A percentile compares a stretch with the other conserved stretches of the same genome.
These are phyloP conservation scores for Eremophila alpestris DNA, from an alignment of 2,797 vertebrate genomes.

Conservation along the genomic window DNA sequence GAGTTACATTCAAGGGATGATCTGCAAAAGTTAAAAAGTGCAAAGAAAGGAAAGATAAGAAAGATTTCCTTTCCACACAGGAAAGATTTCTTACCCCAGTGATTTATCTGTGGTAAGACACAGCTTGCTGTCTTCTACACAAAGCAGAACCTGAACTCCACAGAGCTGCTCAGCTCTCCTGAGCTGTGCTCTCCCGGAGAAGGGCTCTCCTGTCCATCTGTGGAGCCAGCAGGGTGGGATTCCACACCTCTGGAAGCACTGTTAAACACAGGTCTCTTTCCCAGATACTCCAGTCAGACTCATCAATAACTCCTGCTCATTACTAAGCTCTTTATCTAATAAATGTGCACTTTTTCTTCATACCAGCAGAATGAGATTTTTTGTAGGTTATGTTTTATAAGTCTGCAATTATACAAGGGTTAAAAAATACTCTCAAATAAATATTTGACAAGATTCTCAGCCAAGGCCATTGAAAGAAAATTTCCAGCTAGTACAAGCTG, in stretches of 20 bases:
- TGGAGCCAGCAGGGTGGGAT: neutral
- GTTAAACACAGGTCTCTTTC: neutral
- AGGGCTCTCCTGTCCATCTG: fast-evolving
- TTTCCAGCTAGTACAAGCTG: neutral
- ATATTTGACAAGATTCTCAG: neutral
- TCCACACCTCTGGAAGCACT: neutral
- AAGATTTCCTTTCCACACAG: neutral
- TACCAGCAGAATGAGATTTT: neutral
- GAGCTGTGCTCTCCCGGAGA: neutral
- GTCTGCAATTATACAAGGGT: neutral
- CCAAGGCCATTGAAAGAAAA: neutral
- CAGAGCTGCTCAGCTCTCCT: neutral
- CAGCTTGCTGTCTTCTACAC: neutral
- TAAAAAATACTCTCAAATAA: neutral
- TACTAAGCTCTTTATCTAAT: neutral
- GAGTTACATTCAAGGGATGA: neutral
- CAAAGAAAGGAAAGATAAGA: neutral
- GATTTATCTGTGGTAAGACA: neutral
- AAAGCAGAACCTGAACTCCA: neutral
- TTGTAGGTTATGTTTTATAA: neutral
- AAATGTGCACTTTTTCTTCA: neutral
- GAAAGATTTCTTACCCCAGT: neutral
- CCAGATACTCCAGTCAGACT: neutral
- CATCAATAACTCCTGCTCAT: neutral
- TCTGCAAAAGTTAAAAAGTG: neutral